Percentiles rank a stretch among this genome's conserved stretches.
Conservation (phyloP, 2,113 vertebrate genomes). For the Zosterops lateralis region DNA sequence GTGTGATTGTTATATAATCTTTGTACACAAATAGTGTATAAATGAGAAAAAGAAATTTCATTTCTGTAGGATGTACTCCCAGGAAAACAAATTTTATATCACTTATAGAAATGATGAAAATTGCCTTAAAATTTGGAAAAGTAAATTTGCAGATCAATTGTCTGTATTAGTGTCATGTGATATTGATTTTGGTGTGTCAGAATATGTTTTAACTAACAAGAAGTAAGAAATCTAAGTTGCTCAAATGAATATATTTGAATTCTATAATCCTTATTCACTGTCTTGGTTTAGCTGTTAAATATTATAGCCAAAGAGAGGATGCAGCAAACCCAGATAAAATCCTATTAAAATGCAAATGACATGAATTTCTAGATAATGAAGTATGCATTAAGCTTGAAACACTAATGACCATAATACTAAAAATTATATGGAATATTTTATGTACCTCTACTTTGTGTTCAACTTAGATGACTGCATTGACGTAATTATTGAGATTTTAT, state of each 20-base stretch:
- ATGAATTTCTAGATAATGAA: conserved; percentile 68
- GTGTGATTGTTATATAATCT: background rate
- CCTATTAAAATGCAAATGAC: conserved; percentile 72
- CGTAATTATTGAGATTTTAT: conserved; percentile 34
- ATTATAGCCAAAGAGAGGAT: conserved; percentile 7
- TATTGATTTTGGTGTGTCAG: background rate
- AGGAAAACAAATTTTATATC: background rate
- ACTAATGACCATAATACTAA: conserved; percentile 56
- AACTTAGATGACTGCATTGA: conserved; percentile 38
- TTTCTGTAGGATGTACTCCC: background rate
- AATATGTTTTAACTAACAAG: background rate
- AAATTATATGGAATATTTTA: conserved; percentile 60
- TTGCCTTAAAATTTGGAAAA: background rate
- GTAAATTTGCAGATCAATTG: background rate
- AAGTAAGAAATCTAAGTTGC: background rate
- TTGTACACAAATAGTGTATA: rapidly evolving
- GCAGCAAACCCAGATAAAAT: conserved; percentile 51
- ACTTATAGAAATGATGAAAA: background rate
- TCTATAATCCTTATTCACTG: background rate
- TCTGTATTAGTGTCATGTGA: background rate
- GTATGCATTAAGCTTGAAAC: conserved; percentile 44
- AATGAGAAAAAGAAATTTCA: background rate
- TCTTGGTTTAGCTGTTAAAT: conserved; percentile 21
- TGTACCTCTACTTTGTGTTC: conserved; percentile 34
- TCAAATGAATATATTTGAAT: background rate